Evolutionary conservation across 2,113 vertebrate species (phyloP).

Genomic region (Pomatorhinus ruficollis): DNA sequence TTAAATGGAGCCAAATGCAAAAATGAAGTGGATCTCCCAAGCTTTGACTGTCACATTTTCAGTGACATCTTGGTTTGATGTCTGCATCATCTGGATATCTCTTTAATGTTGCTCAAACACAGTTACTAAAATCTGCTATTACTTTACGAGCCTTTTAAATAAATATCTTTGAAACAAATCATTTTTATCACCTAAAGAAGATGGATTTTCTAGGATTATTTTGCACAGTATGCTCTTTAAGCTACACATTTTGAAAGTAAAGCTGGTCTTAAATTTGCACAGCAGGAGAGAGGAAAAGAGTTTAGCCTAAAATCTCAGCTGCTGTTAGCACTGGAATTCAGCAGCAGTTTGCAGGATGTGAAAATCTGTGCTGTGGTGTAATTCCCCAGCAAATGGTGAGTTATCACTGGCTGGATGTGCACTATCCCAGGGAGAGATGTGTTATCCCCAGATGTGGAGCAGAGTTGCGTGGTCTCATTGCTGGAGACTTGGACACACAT

Average conservation of each 20-base stretch:
- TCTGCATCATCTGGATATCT: background rate
- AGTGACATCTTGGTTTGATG: background rate
- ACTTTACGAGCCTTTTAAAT: background rate
- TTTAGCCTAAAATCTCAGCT: conserved; percentile 5
- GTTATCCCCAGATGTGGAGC: background rate
- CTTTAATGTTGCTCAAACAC: background rate
- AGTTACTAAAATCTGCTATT: background rate
- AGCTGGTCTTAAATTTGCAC: conserved; percentile 22
- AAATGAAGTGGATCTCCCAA: background rate
- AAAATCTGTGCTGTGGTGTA: background rate
- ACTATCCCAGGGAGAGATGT: rapidly evolving
- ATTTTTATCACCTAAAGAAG: background rate
- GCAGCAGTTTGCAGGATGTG: background rate
- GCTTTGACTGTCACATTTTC: background rate
- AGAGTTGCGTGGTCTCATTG: background rate
- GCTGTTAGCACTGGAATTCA: background rate
- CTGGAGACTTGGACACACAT: background rate
- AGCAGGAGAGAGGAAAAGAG: background rate
- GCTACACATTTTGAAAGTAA: conserved; percentile 4
- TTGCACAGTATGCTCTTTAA: background rate
- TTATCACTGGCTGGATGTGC: background rate
- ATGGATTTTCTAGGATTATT: conserved; percentile 25
- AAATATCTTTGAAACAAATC: background rate
- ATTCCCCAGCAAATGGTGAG: background rate
- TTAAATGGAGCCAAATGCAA: background rate